A percentile compares a stretch with the other conserved stretches of the same genome.
These are phyloP conservation scores for Steatornis caripensis DNA, from an alignment of 2,113 vertebrate species.

Conservation along the genomic window DNA sequence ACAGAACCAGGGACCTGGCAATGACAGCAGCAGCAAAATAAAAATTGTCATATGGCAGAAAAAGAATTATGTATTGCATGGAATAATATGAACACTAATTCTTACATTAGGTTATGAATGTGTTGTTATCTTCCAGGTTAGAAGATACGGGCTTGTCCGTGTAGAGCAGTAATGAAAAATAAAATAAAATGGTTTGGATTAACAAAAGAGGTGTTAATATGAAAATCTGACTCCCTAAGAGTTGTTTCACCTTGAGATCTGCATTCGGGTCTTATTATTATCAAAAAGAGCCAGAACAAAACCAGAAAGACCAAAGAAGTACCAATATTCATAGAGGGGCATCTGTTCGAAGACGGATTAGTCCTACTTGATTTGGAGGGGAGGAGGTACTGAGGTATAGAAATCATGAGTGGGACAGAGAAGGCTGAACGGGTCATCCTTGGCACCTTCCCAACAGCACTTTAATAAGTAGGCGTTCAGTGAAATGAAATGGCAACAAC, in stretches of 20 bases:
- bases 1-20: not conserved
- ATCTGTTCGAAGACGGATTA: not conserved
- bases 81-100: not conserved
- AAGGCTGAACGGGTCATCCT: not conserved
- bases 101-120: not conserved
- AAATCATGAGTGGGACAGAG: slow-evolving; percentile 12
- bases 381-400: slow-evolving; percentile 50
- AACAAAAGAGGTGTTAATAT: not conserved
- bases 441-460: slow-evolving; percentile 21
- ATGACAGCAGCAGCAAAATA: not conserved
- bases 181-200: not conserved
- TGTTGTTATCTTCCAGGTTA: not conserved
- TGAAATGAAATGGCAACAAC: slow-evolving; percentile 54
- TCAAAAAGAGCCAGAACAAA: not conserved
- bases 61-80: not conserved
- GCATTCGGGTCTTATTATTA: not conserved
- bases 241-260: not conserved
- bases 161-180: not conserved
- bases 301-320: not conserved
- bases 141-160: not conserved
- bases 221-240: not conserved
- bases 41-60: not conserved
- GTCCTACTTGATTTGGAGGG: not conserved
- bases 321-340: not conserved
- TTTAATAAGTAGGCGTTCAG: not conserved